Evolutionary conservation across 2,888 invertebrate genomes (phyloP), one percentile per base, ranked within the genome.

Genomic region (Ephialtes manifestator): DNA sequence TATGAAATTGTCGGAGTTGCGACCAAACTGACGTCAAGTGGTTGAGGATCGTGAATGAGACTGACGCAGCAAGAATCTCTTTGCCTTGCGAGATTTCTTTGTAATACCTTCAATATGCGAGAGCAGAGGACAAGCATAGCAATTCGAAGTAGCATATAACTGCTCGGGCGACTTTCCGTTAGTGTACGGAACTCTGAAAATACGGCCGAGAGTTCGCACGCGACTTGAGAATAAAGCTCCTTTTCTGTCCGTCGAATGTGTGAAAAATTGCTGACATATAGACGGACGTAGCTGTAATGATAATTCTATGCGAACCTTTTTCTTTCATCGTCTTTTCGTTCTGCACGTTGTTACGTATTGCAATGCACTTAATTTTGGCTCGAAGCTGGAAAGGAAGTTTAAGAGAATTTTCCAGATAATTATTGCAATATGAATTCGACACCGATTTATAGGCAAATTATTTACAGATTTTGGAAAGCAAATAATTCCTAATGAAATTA

Each of bases 131-230:
- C 31, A 48, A 60, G 48, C 74, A 28, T 75, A 48, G 74, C 60
- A n/a, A 75, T 74, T 60, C 60, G 74, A 75, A 63, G 46, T 48
- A 31, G 46, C 58, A 28, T 48, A 65, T 75, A 75, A 75, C 75
- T 63, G 75, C 75, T 75, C 65, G 18, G 48, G 2, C 31, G 51
- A 75, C 35, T 65, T 51, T 75, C 75, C 75, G 75, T 75, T 75
- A 75, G 63, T 20, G 71, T 71, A 71, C 53, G 55, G 55, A 71
- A 75, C 63, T 51, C 31, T 31, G 31, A 74, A 46, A 60, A 60
- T 31, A 51, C 63, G 31, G 63, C n/a, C 68, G 48, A 11, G 53
- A 55, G 13, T 71, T 71, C 53, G 70, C 70, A 70, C 70, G 48
- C 48, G 48, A 70, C 31, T 28, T 31, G 70, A 70, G 70, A 70